Evolutionary conservation across 2,113 vertebrate species (phyloP).

Genomic region (Ursus arctos): DNA sequence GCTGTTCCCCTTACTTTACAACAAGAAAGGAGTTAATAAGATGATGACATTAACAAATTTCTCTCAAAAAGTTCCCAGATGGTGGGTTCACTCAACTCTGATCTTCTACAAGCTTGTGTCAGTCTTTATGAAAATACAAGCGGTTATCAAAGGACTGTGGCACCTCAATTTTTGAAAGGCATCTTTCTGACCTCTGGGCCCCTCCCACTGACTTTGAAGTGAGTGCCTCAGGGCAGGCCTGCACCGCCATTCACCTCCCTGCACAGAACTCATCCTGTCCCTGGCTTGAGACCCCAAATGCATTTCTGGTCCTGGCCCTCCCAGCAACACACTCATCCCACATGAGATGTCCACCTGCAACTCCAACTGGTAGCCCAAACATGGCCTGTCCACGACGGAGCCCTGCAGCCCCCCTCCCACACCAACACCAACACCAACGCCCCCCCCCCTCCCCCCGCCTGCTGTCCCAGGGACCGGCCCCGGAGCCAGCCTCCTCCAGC

Average conservation of each 20-base stretch:
- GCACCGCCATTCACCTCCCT: accelerated
- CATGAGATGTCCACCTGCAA: accelerated
- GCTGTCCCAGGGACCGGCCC: accelerated
- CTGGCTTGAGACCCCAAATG: not conserved
- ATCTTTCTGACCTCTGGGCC: not conserved
- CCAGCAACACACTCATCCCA: not conserved
- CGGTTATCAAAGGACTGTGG: not conserved
- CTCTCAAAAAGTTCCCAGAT: not conserved
- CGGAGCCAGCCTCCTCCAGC: accelerated
- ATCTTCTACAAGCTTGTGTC: not conserved
- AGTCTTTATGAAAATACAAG: not conserved
- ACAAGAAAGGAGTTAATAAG: not conserved
- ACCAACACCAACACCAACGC: too few relatives aligned
- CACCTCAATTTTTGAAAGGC: not conserved
- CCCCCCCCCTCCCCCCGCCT: not conserved
- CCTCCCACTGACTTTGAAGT: not conserved
- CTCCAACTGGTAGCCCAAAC: not conserved
- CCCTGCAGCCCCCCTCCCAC: not conserved
- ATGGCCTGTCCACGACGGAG: accelerated
- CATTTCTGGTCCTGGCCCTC: not conserved
- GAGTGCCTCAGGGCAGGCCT: not conserved
- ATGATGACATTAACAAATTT: too few relatives aligned
- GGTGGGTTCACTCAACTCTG: not conserved
- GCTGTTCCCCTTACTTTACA: not conserved
- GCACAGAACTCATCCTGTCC: accelerated